phyloP scores from a whole-genome alignment of 2,113 vertebrate genomes.

The Mastomys natalensis region DNA sequence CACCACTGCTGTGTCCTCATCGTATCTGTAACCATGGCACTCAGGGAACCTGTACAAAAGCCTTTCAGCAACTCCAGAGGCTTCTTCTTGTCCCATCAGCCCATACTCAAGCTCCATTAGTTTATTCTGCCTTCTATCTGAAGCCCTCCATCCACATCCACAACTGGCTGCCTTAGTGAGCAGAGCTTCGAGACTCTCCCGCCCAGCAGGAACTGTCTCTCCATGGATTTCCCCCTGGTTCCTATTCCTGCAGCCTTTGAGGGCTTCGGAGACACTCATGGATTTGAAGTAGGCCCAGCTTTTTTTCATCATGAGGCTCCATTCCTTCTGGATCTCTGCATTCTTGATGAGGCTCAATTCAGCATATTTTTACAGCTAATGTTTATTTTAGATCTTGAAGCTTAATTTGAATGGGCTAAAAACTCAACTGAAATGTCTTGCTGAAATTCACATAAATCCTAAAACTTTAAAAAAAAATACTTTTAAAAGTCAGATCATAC shows the following conservation, averaged over 20 bases:
- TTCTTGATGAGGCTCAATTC: neutral
- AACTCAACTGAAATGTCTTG: conserved; percentile 27
- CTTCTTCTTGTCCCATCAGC: accelerated
- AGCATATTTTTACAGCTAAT: neutral
- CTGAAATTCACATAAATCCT: conserved; percentile 44
- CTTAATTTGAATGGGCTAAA: conserved; percentile 51
- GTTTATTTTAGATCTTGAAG: conserved; percentile 61
- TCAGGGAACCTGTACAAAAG: neutral
- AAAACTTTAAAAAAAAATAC: conserved; percentile 10
- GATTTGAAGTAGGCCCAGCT: neutral
- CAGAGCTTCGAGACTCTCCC: accelerated
- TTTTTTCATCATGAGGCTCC: neutral
- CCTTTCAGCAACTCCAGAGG: neutral
- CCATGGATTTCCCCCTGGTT: neutral
- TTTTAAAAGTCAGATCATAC: neutral
- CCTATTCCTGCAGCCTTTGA: accelerated
- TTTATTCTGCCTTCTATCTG: accelerated
- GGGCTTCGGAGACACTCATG: neutral
- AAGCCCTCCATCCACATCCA: accelerated
- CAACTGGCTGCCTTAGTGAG: accelerated
- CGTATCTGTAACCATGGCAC: neutral
- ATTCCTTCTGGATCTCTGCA: neutral
- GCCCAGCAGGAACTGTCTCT: accelerated
- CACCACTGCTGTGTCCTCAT: neutral
- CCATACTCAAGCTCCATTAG: too few species aligned